These are phyloP conservation scores for Malaclemys terrapin DNA, from an alignment of 2,113 vertebrate genomes.

Conservation along the genomic window DNA sequence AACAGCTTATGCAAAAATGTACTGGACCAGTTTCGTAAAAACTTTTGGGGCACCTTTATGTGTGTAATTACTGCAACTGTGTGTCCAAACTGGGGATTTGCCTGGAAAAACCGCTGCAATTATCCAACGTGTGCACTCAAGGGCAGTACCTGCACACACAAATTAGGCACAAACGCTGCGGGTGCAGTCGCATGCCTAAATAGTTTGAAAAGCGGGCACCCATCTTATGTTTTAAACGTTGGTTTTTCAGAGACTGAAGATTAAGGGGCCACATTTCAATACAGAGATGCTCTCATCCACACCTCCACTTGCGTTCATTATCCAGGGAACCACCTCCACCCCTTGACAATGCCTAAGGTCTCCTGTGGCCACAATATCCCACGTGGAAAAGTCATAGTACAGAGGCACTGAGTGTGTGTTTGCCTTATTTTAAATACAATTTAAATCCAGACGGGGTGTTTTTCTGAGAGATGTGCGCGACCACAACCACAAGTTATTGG, in stretches of 20 bases:
- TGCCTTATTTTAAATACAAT: no score
- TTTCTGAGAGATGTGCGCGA: neutral
- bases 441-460: neutral
- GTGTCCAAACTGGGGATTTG: neutral
- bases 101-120: neutral
- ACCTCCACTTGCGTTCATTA: neutral
- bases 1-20: neutral
- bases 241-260: neutral
- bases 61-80: neutral
- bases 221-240: neutral
- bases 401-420: neutral
- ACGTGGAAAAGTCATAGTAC: neutral
- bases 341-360: neutral
- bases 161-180: neutral
- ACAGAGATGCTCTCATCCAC: neutral
- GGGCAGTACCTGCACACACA: no score
- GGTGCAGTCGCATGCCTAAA: no score
- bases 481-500: conserved; percentile 12
- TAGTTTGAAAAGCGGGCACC: neutral
- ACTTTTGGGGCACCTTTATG: neutral
- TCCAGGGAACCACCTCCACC: neutral
- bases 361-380: neutral
- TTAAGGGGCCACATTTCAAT: neutral
- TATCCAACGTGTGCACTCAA: neutral
- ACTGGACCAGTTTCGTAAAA: neutral